Conservation (phyloP, 92 coral and sea anemone genomes). For the Scolanthus callimorphus region DNA sequence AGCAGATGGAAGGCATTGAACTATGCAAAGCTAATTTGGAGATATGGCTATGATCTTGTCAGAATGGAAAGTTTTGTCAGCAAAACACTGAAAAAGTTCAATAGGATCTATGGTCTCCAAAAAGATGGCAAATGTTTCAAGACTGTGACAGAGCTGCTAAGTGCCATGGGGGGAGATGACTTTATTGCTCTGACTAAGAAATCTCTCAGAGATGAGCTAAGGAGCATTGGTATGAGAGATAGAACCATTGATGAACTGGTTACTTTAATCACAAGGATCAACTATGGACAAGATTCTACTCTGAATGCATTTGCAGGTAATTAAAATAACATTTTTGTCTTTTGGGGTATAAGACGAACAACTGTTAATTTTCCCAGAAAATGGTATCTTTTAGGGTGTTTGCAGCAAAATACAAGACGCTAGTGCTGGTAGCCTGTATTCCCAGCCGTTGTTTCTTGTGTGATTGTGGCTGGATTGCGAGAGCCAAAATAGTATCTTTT, state of each 20-base stretch:
- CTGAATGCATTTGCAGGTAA: conserved; percentile 98
- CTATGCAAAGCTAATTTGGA: conserved; percentile 78
- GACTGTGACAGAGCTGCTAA: conserved; percentile 67
- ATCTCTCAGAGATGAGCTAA: conserved; percentile 53
- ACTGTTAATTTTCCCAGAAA: too few relatives aligned
- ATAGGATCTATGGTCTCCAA: conserved; percentile 73
- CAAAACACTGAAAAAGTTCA: conserved; percentile 59
- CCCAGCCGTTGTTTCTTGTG: too few relatives aligned
- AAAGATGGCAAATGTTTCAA: conserved; percentile 48
- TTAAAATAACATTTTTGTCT: background rate
- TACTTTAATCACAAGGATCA: conserved; percentile 85
- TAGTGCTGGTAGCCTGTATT: too few relatives aligned
- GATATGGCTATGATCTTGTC: conserved; percentile 83
- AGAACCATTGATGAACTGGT: conserved; percentile 81
- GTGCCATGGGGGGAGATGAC: conserved; percentile 82
- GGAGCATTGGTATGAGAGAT: conserved; percentile 64
- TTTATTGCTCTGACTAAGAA: conserved; percentile 61
- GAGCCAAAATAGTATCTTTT: too few relatives aligned
- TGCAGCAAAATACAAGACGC: too few relatives aligned
- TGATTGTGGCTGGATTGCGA: too few relatives aligned
- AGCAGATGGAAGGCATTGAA: conserved; percentile 83
- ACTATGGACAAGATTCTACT: conserved; percentile 93
- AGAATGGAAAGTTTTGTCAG: conserved; percentile 67
- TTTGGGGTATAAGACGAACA: too few relatives aligned
- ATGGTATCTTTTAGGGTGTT: too few relatives aligned